Conservation (phyloP, 2,797 vertebrate species). For the Cirrhinus molitorella region DNA sequence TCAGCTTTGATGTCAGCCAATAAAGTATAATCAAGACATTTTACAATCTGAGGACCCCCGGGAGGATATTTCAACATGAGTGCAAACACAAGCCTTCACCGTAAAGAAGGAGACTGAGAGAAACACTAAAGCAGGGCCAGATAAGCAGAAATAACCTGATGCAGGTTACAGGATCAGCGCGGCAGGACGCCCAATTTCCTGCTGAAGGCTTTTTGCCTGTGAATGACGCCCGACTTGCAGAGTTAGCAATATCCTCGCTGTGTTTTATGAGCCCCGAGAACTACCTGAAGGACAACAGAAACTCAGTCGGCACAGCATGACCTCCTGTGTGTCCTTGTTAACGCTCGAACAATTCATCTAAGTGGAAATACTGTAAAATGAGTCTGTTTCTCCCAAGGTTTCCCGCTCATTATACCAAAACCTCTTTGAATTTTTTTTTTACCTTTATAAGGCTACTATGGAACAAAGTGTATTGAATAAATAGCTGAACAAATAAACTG, state of each 20-base stretch:
- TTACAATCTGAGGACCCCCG: not conserved
- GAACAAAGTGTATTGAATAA: not conserved
- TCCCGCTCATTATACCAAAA: not conserved
- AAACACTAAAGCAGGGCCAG: not conserved
- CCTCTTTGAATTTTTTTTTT: not conserved
- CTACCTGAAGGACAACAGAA: conserved; percentile 2
- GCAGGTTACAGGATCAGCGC: not conserved
- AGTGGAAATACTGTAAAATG: not conserved
- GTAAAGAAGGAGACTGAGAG: conserved; percentile 10
- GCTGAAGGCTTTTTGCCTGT: not conserved
- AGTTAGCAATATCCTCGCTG: conserved; percentile 1
- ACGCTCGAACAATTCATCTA: not conserved
- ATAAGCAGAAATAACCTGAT: conserved; percentile 3
- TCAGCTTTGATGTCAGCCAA: not conserved
- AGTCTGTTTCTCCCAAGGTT: not conserved
- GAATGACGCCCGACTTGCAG: not conserved
- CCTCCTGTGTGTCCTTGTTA: not conserved
- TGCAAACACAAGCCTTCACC: not conserved
- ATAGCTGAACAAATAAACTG: not conserved
- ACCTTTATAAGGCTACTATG: not conserved
- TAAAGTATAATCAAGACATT: not conserved
- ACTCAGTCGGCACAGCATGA: not conserved
- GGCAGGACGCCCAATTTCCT: conserved; percentile 3
- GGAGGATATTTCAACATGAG: not conserved
- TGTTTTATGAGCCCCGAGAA: not conserved